Base-by-base conservation (phyloP, 2,113 vertebrate species). In the Albula glossodonta region DNA sequence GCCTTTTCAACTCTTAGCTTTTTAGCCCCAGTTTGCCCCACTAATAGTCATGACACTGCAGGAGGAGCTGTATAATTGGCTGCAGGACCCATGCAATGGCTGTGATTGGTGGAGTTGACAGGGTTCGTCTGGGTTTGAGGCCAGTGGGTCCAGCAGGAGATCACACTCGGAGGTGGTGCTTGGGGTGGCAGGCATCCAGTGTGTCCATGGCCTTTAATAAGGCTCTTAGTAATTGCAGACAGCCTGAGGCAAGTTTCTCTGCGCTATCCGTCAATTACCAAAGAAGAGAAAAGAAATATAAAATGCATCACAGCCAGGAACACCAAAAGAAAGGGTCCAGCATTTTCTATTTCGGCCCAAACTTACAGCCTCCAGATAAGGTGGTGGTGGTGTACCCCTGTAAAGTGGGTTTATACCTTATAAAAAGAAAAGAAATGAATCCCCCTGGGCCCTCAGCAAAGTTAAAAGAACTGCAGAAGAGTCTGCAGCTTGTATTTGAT, bases 71-170 rank as follows among this genome's bases (percentile, higher is more conserved):
- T 70, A 19, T 70, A n/a, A 70, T n/a, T 70, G 63, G 17, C 17
- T n/a, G 63, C 63, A 70, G 63, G 63, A 70, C 63, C 17, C 22
- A 17, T 19, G 63, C 13, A 17, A 70, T n/a, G 63, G 22, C 63
- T 70, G 19, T 85, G 84, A 80, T n/a, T 85, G 53, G 77, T 49
- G 41, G 77, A 80, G 84, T n/a, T 84, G 48, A 49, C 19, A 9
- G 84, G 51, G 41, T 9, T 53, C 57, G 41, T 60, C 9, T 51
- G 11, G 51, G 66, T 19, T 50, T 74, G 15, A 51, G 48, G 6
- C 74, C 41, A 25, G 51, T n/a, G 74, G 13, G 49, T 53, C 22
- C 52, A 48, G 49, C 83, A 78, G 63, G 22, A 31, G 50, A 52
- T 74, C 74, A 12, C 74, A 31, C 13, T 51, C 63, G 17, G 51